Evolutionary conservation across 1,140 invertebrate genomes (phyloP).

Genomic region (Bombus waltoni): DNA sequence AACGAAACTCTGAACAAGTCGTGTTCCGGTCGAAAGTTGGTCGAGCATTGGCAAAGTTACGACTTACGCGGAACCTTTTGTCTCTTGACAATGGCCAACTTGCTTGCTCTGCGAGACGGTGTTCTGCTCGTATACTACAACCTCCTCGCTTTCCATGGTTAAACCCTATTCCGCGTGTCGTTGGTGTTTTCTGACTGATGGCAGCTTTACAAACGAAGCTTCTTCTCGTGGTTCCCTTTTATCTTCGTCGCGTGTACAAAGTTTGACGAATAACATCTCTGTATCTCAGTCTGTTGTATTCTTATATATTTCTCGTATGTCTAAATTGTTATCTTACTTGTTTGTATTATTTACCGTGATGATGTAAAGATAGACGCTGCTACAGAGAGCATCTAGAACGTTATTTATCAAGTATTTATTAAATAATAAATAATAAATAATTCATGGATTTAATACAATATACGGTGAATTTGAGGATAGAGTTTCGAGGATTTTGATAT

Average conservation of each 20-base stretch:
- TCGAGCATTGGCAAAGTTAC: constrained; percentile 49
- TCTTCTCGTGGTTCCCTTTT: neutral
- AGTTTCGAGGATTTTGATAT: too few species aligned
- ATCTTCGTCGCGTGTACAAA: constrained; percentile 11
- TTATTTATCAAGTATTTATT: too few species aligned
- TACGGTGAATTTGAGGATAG: too few species aligned
- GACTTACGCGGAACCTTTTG: constrained; percentile 53
- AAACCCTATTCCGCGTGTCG: constrained; percentile 19
- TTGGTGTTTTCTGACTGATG: constrained; percentile 20
- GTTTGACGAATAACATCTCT: neutral
- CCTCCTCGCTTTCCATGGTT: constrained; percentile 18
- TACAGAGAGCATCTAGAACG: too few species aligned
- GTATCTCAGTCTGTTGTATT: neutral
- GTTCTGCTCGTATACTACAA: constrained; percentile 21
- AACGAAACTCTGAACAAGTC: neutral
- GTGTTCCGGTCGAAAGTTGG: constrained; percentile 41
- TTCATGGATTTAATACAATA: too few species aligned
- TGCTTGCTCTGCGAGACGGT: neutral
- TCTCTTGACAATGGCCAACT: constrained; percentile 58
- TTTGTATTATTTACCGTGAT: neutral
- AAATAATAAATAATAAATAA: too few species aligned
- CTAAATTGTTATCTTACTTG: neutral
- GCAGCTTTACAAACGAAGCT: constrained; percentile 8
- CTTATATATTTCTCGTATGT: neutral
- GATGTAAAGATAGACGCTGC: too few species aligned